Evolutionary conservation across 2,113 vertebrate genomes (phyloP), one percentile per base, ranked within the genome.

Genomic region (Hemiscyllium ocellatum): DNA sequence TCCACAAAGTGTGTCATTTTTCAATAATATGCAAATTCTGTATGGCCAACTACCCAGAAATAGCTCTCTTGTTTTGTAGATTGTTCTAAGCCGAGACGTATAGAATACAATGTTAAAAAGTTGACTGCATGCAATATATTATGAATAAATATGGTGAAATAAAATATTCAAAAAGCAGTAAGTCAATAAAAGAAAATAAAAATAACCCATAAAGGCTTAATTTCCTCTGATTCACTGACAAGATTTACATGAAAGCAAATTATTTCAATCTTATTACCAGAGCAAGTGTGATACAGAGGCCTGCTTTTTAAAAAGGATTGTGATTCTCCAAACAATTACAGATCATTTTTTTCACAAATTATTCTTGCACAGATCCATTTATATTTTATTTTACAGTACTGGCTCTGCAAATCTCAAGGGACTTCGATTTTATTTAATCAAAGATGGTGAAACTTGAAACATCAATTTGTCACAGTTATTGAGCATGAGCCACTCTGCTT

Each of bases 371-470:
- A 66, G 17, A 20, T 8, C 61, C 10, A 66, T 66, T 91, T 91
- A n/a, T 66, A 37, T 3, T 56, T 90, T 17, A 90, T 33, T 91
- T 91, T 93, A 66, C 33, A 37, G 37, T 61, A 66, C 2, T 93
- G 6, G n/a, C 61, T 93, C 66, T 66, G 61, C 61, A 65, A 56
- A 61, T 29, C 29, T 65, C 29, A n/a, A 90, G 87, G 87, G 29
- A 90, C 22, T 52, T 87, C 0, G 50, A 1, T 50, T 20, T 87
- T 85, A 22, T 50, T 87, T 87, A 87, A 61, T 90, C 87, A n/a
- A 90, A 90, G 87, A 90, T 90, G 87, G 87, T 90, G 56, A 52
- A 90, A 90, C 61, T 56, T 19, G 26, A 90, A 90, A 90, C 29
- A 65, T 61, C 29, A 26, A 17, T 90, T 33, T 33, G 61, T n/a